Base-by-base conservation (phyloP, 2,797 vertebrate genomes). In the Sebastes kiyomatsui region DNA sequence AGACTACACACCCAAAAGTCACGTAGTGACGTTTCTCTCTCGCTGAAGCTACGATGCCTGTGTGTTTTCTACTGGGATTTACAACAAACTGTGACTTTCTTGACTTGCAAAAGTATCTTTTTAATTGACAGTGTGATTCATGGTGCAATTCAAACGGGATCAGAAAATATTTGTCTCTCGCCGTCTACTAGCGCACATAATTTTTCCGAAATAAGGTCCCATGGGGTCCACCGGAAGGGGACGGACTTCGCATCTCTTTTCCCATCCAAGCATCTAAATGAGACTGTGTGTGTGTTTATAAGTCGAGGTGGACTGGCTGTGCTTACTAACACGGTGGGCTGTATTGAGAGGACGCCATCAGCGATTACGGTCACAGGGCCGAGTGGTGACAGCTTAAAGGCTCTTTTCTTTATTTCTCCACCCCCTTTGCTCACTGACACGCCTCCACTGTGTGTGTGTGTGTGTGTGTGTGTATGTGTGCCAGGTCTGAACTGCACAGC, bases 301-400 rank as follows among this genome's bases (percentile, higher is more conserved):
- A 77, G 77, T 80, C 5, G 75, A 83, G 75, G 72, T 79, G 79
- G 82, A 89, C 87, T 81, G 56, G 83, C 66, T 32, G 61, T 84
- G 90, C 89, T 83, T 90, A 91, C 86, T 77, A 92, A 92, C 88
- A 85, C 18, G 79, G 75, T 84, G 81, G 90, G 84, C 85, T 84
- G 85, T 67, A 88, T 85, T 90, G 87, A 92, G 83, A 83, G 71
- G 83, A 85, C 62, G 73, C 75, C 87, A 91, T 89, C 84, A 81
- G 85, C 61, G 76, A 95, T 94, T 94, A 90, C 81, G 61, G 90
- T 92, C 84, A 88, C 77, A 87, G 71, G 81, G 71, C 82, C 42
- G 84, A 82, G 78, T 79, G 84, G 85, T 91, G 89, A 93, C 83
- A 86, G 89, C 87, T 88, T 90, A 88, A 94, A 94, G 85, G 84